Percentiles rank a stretch among this genome's conserved stretches.
phyloP scores from a whole-genome alignment of 1,140 invertebrate genomes.

The Dryas iulia region DNA sequence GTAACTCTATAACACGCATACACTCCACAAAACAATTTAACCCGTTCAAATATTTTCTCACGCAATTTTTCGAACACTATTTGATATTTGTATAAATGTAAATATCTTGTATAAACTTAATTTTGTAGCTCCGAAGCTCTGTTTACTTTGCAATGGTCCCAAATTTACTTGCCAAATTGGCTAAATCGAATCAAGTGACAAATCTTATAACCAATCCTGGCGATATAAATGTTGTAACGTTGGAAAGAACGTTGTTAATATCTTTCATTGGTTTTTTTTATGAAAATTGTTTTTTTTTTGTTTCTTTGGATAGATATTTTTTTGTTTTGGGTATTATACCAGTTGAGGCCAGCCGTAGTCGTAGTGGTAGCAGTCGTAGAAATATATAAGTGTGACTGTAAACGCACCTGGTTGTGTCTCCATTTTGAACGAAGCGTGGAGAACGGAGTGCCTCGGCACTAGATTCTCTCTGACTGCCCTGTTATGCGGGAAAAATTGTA shows the following conservation, averaged over 20 bases:
- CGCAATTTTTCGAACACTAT: background rate
- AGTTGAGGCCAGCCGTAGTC: too few relatives aligned
- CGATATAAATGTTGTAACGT: background rate
- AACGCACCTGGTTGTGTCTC: too few relatives aligned
- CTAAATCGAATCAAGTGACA: background rate
- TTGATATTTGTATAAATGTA: background rate
- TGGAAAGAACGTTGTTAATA: background rate
- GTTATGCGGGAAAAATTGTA: too few relatives aligned
- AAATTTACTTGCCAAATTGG: conserved; percentile 2
- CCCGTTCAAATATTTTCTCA: background rate
- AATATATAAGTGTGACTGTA: too few relatives aligned
- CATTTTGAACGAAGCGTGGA: too few relatives aligned
- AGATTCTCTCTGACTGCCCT: too few relatives aligned
- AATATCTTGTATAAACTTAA: conserved; percentile 3
- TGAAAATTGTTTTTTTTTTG: too few relatives aligned
- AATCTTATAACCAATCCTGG: background rate
- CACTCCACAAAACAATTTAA: background rate
- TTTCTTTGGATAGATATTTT: too few relatives aligned
- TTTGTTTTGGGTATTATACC: too few relatives aligned
- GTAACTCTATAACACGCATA: background rate
- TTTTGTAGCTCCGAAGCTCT: background rate
- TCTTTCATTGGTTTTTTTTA: background rate
- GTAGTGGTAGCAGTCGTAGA: too few relatives aligned
- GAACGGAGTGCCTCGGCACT: too few relatives aligned
- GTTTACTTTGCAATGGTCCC: background rate